Evolutionary conservation across 2,888 invertebrate species (phyloP), one percentile per base, ranked within the genome.

Genomic region (Epiblema foenella): DNA sequence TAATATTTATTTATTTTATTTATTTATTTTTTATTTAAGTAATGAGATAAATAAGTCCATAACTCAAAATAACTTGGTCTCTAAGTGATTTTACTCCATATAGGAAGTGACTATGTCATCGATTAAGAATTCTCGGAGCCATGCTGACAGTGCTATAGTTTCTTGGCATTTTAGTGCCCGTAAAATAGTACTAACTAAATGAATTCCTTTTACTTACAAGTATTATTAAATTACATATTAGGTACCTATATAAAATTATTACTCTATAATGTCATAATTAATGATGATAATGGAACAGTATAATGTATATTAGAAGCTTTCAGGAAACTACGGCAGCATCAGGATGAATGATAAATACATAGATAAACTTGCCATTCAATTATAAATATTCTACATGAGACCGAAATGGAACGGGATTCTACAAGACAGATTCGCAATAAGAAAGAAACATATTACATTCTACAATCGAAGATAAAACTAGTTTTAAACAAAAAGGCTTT

Each of bases 401-500:
- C 1, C 1, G 24, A 24, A 24, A 24, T 3, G 4, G 24, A 24
- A 24, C 24, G 24, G 24, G 4, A 3, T 24, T 24, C 24, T 24
- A 24, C 24, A 24, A 24, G 24, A 24, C 24, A 24, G 17, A 39
- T 17, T 17, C 3, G n/a, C 15, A 9, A n/a, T 54, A 15, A 42
- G 18, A 37, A 58, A 42, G 12, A 60, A 60, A 7, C 29, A 17
- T n/a, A n/a, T 7, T n/a, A 46, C 42, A 59, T 42, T 20, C n/a
- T n/a, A 51, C 18, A 69, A 65, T 60, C 29, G 29, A 17, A 37
- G 12, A 39, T 66, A 49, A 54, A 57, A 46, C 62, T 67, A 67
- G 60, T 62, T 56, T 62, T 8, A 66, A 63, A 51, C 46, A 52
- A 69, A 59, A 66, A 66, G 59, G 69, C 60, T 49, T 24, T 46